phyloP scores from a whole-genome alignment of 2,888 invertebrate genomes.

The Sphaerolaimus hirsutus region DNA sequence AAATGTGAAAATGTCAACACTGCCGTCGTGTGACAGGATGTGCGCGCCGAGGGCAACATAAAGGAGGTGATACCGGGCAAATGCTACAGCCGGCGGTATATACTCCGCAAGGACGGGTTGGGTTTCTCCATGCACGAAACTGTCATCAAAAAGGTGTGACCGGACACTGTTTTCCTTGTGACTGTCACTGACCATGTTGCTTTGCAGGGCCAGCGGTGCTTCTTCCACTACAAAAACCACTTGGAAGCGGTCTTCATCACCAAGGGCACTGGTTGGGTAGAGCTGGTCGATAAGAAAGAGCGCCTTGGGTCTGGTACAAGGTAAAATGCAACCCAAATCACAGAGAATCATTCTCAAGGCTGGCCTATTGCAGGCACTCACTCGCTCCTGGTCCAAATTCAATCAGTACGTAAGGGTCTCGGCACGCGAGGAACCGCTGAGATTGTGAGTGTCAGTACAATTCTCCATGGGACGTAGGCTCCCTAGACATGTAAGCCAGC shows the following conservation, averaged over 20 bases:
- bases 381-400: too few species aligned
- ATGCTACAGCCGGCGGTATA: constrained; percentile 1
- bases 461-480: too few species aligned
- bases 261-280: constrained; percentile 1
- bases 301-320: background rate
- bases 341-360: too few species aligned
- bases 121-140: constrained; percentile 2
- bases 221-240: background rate
- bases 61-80: background rate
- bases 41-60: too few species aligned
- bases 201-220: background rate
- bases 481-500: too few species aligned
- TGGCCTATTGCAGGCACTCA: too few species aligned
- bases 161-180: background rate
- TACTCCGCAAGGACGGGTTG: background rate
- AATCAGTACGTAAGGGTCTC: too few species aligned
- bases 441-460: too few species aligned
- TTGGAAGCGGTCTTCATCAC: constrained; percentile 2
- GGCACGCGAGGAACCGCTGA: too few species aligned
- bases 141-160: background rate
- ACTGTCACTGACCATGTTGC: background rate
- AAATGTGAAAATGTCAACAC: background rate
- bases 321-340: too few species aligned
- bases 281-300: background rate
- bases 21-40: background rate